phyloP scores from a whole-genome alignment of 1,140 invertebrate genomes.

The Apis dorsata region DNA sequence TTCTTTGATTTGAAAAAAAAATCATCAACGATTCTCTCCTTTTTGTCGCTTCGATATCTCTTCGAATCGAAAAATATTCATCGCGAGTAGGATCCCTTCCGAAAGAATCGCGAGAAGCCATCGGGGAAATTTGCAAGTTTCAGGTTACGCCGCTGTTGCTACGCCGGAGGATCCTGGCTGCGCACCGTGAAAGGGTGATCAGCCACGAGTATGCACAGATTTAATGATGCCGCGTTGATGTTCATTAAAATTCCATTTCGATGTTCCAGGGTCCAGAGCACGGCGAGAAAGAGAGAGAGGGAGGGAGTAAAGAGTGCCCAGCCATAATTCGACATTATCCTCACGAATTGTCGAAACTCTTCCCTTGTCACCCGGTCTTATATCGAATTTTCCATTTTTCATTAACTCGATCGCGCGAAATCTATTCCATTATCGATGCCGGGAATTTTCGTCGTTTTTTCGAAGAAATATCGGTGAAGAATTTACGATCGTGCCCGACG shows the following conservation, averaged over 20 bases:
- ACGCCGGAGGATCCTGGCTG: not conserved
- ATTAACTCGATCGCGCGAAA: not conserved
- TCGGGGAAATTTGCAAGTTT: conserved; percentile 10
- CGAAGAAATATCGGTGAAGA: conserved; percentile 7
- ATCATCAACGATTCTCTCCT: not conserved
- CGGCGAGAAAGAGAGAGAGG: too few relatives aligned
- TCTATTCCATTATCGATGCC: conserved; percentile 9
- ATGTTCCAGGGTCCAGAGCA: not conserved
- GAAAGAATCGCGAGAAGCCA: not conserved
- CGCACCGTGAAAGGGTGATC: not conserved
- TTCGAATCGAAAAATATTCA: not conserved
- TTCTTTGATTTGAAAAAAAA: too few relatives aligned
- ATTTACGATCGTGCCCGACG: conserved; percentile 14
- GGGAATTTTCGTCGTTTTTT: not conserved
- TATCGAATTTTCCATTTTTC: not conserved
- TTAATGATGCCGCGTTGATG: conserved; percentile 32
- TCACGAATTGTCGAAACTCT: not conserved
- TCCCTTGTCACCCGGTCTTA: not conserved
- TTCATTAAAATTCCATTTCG: conserved; percentile 45
- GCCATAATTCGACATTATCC: conserved; percentile 9
- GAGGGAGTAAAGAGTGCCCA: not conserved
- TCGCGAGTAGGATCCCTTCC: too few relatives aligned
- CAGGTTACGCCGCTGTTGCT: not conserved
- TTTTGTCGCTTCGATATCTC: not conserved
- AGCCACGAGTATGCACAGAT: conserved; percentile 19